Evolutionary conservation across 2,797 vertebrate genomes (phyloP).

Genomic region (Mastacembelus armatus): DNA sequence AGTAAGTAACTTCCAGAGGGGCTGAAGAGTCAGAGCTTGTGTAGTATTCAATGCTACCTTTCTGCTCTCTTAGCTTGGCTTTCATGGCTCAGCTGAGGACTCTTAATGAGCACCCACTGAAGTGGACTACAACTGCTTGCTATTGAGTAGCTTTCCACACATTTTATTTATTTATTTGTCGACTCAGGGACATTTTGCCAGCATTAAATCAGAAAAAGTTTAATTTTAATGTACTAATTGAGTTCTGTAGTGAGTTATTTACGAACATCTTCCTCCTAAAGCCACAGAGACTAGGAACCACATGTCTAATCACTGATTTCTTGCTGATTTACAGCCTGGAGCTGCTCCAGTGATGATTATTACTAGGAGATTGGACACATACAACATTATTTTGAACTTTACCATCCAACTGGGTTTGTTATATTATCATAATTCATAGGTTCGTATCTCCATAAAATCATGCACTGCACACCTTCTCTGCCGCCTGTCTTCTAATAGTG

Average conservation of each 20-base stretch:
- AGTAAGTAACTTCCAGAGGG: conserved; percentile 6
- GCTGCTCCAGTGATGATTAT: conserved; percentile 50
- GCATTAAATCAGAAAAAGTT: conserved; percentile 51
- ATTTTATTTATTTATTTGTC: conserved; percentile 7
- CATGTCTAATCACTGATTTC: conserved; percentile 42
- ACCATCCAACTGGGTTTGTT: conserved; percentile 38
- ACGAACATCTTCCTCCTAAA: conserved; percentile 40
- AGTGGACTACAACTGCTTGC: not conserved
- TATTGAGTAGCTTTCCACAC: not conserved
- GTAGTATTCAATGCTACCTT: conserved; percentile 4
- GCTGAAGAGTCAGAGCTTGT: not conserved
- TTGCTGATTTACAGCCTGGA: conserved; percentile 41
- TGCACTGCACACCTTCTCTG: conserved; percentile 8
- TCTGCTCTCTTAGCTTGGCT: not conserved
- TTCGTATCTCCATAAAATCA: conserved; percentile 45
- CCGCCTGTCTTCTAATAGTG: conserved; percentile 17
- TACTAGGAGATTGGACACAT: conserved; percentile 47
- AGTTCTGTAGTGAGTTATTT: conserved; percentile 44
- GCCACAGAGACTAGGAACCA: conserved; percentile 31
- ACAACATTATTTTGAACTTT: conserved; percentile 65
- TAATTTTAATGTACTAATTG: conserved; percentile 49
- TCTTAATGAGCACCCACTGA: conserved; percentile 16
- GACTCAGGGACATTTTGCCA: too few species aligned
- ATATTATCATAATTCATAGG: conserved; percentile 50
- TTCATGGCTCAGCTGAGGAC: conserved; percentile 20